Evolutionary conservation across 2,113 vertebrate genomes (phyloP).

Genomic region (Serinus canaria): DNA sequence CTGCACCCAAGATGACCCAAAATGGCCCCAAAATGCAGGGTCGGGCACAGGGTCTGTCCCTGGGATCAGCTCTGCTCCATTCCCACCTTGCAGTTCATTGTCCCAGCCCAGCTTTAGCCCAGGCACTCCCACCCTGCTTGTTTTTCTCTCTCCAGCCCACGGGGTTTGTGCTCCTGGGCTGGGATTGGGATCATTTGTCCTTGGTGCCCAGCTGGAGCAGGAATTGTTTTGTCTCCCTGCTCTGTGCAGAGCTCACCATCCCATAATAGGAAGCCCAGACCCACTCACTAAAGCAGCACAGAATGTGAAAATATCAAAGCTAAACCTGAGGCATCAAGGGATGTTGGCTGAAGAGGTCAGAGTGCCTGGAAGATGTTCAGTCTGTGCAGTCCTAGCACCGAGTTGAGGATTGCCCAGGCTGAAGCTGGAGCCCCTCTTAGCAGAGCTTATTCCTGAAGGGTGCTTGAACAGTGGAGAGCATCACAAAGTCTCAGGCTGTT

Average conservation of each 20-base stretch:
- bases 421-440: neutral
- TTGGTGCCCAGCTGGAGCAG: neutral
- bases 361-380: accelerated
- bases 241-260: neutral
- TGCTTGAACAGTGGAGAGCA: neutral
- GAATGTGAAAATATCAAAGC: neutral
- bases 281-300: neutral
- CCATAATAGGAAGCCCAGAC: accelerated
- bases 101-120: neutral
- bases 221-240: neutral
- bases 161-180: neutral
- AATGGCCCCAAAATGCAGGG: neutral
- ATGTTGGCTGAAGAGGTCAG: neutral
- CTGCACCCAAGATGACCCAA: neutral
- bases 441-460: neutral
- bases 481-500: neutral
- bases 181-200: neutral
- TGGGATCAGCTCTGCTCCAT: neutral
- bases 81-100: neutral
- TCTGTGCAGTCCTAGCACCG: neutral
- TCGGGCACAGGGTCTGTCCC: neutral
- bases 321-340: neutral
- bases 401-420: neutral
- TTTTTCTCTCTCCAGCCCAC: neutral
- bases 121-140: neutral